phyloP scores from a whole-genome alignment of 2,797 vertebrate species.

The Falco columbarius region DNA sequence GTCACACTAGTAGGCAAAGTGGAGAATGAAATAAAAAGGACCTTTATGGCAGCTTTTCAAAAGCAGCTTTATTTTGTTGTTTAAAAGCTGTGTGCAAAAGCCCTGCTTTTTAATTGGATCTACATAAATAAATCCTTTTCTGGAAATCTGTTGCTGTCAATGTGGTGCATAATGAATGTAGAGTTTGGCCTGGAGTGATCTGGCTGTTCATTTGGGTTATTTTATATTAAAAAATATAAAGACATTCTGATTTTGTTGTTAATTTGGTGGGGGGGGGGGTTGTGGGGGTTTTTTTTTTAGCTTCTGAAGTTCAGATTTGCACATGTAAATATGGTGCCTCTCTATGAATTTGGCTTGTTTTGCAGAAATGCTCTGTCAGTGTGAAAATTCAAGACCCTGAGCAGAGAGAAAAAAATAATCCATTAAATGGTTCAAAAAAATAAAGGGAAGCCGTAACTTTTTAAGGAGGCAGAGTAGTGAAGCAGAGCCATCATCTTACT shows the following conservation, averaged over 20 bases:
- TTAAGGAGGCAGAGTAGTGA: background rate
- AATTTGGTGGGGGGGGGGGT: background rate
- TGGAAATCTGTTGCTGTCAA: background rate
- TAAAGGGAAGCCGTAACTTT: background rate
- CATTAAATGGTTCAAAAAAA: background rate
- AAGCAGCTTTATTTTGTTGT: constrained; percentile 30
- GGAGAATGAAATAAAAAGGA: constrained; percentile 19
- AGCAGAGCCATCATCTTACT: background rate
- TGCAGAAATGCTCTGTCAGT: background rate
- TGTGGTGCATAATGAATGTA: background rate
- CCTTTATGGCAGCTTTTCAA: constrained; percentile 37
- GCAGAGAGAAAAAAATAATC: background rate
- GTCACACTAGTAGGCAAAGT: background rate
- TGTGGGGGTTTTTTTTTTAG: background rate
- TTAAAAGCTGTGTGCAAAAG: background rate
- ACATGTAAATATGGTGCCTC: background rate
- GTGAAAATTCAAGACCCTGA: background rate
- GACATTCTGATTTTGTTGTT: background rate
- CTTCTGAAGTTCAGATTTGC: background rate
- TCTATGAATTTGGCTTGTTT: background rate
- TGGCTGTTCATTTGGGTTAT: background rate
- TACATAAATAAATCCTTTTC: background rate
- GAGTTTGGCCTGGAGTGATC: background rate
- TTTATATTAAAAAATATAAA: background rate
- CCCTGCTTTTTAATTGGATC: background rate